These are phyloP conservation scores for Acromyrmex echinatior DNA, from an alignment of 1,140 invertebrate species.

Conservation along the genomic window DNA sequence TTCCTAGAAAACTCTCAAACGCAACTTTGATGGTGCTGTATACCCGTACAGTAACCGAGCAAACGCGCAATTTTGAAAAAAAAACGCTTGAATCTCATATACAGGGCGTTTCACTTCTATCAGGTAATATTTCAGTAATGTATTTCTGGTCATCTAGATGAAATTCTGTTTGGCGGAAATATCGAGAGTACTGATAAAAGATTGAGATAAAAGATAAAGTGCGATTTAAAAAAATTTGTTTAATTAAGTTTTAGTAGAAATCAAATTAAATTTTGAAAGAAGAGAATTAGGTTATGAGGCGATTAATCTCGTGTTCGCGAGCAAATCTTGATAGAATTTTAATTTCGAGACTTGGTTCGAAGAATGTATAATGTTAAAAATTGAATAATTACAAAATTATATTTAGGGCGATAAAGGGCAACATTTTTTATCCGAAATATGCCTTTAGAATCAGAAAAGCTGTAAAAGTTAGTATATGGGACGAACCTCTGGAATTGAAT, in stretches of 20 bases:
- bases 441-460: too few relatives aligned
- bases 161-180: not conserved
- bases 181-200: not conserved
- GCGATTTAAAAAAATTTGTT: not conserved
- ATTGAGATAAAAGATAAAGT: not conserved
- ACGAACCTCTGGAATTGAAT: too few relatives aligned
- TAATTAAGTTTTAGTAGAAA: not conserved
- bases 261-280: not conserved
- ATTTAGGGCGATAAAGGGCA: not conserved
- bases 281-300: not conserved
- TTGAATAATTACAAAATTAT: constrained; percentile 5
- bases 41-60: constrained; percentile 6
- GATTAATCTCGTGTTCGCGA: not conserved
- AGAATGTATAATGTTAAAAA: constrained; percentile 14
- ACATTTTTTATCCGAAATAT: not conserved
- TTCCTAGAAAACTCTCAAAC: constrained; percentile 14
- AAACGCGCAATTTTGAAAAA: constrained; percentile 10
- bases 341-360: not conserved
- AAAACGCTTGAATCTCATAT: constrained; percentile 14
- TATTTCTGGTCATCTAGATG: not conserved
- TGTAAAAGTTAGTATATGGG: too few relatives aligned
- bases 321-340: not conserved
- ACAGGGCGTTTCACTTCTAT: constrained; percentile 6
- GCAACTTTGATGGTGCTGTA: constrained; percentile 27
- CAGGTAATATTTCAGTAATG: not conserved